Evolutionary conservation across 2,888 invertebrate genomes (phyloP), one percentile per base, ranked within the genome.

Genomic region (Strigamia transsilvanica): DNA sequence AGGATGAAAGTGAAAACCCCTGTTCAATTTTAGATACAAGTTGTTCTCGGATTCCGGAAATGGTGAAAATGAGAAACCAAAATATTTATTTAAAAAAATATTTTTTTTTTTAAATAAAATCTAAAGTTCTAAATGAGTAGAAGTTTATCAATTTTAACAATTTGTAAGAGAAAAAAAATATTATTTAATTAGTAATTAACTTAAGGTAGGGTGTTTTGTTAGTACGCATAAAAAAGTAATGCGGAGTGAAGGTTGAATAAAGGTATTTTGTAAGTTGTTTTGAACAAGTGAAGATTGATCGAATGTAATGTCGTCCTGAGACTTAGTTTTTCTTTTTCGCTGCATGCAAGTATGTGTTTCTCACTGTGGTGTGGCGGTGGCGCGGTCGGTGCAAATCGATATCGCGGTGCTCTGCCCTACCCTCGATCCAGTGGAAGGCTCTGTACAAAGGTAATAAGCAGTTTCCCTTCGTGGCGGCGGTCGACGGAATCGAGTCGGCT

Each of bases 381-480:
- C 73, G 73, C 73, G 73, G 73, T 73, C 73, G 73, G 73, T 73
- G 73, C 73, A 73, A 32, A 73, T 73, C 73, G 73, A 73, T 73
- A 73, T 73, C 73, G 27, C 27, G 73, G 27, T 32, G 73, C 73
- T 73, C 32, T 73, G 73, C 73, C 73, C 73, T 73, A 27, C 73
- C 73, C 73, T 73, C 73, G 73, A 73, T 73, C 73, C 73, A 73
- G 73, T 73, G 73, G 73, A 73, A 73, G 73, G 73, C 73, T 73
- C 73, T 73, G 73, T 73, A 73, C 73, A 73, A 73, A 73, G 73
- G 73, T 73, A 73, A 73, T 73, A 73, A 73, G 73, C 73, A 73
- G 73, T 73, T 73, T 73, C 73, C 73, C 73, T 73, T 73, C 73
- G 73, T 73, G 73, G 73, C 73, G 73, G 73, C 73, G 73, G 73